Percentiles rank a stretch among this genome's conserved stretches.
phyloP scores from a whole-genome alignment of 2,113 vertebrate species.

The Zingel zingel region DNA sequence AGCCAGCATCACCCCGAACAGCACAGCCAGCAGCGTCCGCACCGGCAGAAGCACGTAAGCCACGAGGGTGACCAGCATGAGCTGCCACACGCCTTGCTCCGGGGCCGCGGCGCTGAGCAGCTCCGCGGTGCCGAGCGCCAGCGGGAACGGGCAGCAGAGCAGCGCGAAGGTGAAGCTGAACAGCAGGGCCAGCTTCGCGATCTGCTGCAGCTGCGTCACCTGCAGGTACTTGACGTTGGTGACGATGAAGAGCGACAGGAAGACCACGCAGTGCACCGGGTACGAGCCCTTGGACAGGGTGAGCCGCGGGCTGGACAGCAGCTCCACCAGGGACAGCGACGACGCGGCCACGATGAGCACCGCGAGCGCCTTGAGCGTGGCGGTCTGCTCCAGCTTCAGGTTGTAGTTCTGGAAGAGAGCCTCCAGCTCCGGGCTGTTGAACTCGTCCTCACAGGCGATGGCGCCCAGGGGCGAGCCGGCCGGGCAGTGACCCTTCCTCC shows the following conservation, averaged over 20 bases:
- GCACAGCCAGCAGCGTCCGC: constrained; percentile 92
- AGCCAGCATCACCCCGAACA: constrained; percentile 93
- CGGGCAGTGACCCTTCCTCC: constrained; percentile 87
- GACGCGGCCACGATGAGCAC: constrained; percentile 94
- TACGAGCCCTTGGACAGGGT: constrained; percentile 95
- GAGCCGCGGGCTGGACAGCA: constrained; percentile 91
- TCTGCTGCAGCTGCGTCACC: constrained; percentile 97
- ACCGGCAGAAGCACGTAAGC: constrained; percentile 96
- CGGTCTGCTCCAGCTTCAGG: constrained; percentile 97
- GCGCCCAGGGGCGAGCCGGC: constrained; percentile 83
- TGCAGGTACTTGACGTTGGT: constrained; percentile 98
- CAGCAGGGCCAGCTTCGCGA: constrained; percentile 94
- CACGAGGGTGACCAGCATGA: constrained; percentile 97
- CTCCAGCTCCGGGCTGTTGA: constrained; percentile 95
- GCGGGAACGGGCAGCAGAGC: constrained; percentile 95
- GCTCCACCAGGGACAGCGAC: constrained; percentile 92
- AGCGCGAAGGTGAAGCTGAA: constrained; percentile 98
- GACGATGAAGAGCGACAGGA: constrained; percentile 96
- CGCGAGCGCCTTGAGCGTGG: constrained; percentile 95
- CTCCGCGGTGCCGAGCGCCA: constrained; percentile 81
- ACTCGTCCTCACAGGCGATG: constrained; percentile 92
- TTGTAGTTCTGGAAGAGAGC: constrained; percentile 97
- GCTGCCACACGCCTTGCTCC: constrained; percentile 97
- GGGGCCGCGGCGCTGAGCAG: constrained; percentile 84
- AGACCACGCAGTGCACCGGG: constrained; percentile 97